Base-by-base conservation (phyloP, 2,888 invertebrate genomes). In the Antheraea yamamai region DNA sequence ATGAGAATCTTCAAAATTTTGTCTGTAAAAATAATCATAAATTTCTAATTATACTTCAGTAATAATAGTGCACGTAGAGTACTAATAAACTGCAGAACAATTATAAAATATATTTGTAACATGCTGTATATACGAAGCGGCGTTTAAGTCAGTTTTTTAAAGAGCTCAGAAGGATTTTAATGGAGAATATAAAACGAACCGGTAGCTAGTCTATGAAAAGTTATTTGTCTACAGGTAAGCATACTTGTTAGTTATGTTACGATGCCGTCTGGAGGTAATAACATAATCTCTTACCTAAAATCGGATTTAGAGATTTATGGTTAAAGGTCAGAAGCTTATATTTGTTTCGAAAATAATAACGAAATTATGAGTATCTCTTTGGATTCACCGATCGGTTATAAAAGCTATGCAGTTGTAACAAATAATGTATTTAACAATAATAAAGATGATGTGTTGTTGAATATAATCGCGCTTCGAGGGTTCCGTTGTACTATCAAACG, bases 141-240 rank as follows among this genome's bases (percentile, higher is more conserved):
- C 58, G 52, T 73, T 70, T 30, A 77, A 77, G 79, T 74, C 76
- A 71, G 77, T 78, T 83, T 84, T 85, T 85, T 84, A 81, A 79
- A 76, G 74, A 77, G 80, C 83, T 87, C 83, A 85, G 86, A 87
- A 85, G 81, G 83, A 81, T 84, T 87, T 86, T 85, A 83, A 80
- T 82, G 83, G 83, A 84, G 79, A 82, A 77, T 81, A 84, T 88
- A 87, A 88, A 87, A 85, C 83, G 79, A 77, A 75, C 79, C 85
- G 80, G 91, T 87, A 90, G 90, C 88, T 23, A 86, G 83, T 87
- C 81, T 85, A 91, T 88, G 83, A 89, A 88, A 84, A 79, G 79
- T 79, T 82, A 91, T 92, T 91, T 92, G 92, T 92, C 91, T 88
- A 87, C 88, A 81, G 77, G 79, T 82, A 84, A 82, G 75, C 75